Base-by-base conservation (phyloP, 2,888 invertebrate genomes). In the Marasmarcha lunaedactyla region DNA sequence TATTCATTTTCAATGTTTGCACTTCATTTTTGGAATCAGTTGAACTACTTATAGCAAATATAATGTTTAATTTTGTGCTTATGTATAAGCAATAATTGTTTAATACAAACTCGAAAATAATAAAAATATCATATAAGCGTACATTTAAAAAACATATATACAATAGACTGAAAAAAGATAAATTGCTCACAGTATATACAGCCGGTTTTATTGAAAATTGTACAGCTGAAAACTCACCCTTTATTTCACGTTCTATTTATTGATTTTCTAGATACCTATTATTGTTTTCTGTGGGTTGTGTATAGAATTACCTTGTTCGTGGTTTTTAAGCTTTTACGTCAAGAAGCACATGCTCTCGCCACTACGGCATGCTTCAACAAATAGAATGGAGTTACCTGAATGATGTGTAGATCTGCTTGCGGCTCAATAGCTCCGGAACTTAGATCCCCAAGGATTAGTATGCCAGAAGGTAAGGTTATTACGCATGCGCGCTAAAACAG, bases 391-490 rank as follows among this genome's bases (percentile, higher is more conserved):
- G 59, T 63, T 73, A 77, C 79, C 81, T 83, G 63, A 59, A 66
- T 67, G 67, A 66, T 57, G 54, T 62, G 50, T 57, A 59, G 47
- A 45, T 59, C 51, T 52, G 51, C 51, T 46, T 34, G 13, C 11
- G 42, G 49, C 45, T 53, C 52, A 79, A 53, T 62, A 60, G 57
- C 73, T 66, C 59, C 66, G 66, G 57, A 68, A 66, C 57, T 68
- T 60, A 60, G 72, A 64, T 57, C 63, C 60, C 81, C 78, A 73
- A 69, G 45, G 59, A 81, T 83, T 83, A 83, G 83, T 83, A 83
- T 83, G 83, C 83, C 83, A 79, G 81, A 81, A 79, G 83, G 81
- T 69, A 81, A 83, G 71, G 83, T 83, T 83, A 83, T 83, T 79
- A 83, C 79, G 78, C 83, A 83, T 83, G 83, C 83, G 81, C 65